Percentiles rank a stretch among this genome's conserved stretches.
phyloP scores from a whole-genome alignment of 2,888 invertebrate species.

The Pimpla rufipes region DNA sequence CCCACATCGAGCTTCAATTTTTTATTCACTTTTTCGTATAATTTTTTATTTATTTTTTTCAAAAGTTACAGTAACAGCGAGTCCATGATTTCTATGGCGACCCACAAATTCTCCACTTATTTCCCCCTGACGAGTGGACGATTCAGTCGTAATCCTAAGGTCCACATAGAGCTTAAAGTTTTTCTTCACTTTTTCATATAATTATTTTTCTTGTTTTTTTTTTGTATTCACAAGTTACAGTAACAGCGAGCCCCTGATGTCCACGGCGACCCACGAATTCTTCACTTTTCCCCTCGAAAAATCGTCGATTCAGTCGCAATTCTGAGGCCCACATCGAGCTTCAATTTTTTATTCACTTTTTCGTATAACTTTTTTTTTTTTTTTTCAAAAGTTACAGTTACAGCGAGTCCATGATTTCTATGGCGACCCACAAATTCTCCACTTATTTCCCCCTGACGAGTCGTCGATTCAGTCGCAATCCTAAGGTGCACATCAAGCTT shows the following conservation, averaged over 20 bases:
- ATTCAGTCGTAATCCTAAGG: background rate
- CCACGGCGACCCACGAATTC: background rate
- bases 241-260: conserved; percentile 2
- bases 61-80: conserved; percentile 9
- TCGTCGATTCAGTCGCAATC: background rate
- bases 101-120: background rate
- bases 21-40: conserved; percentile 45
- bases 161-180: background rate
- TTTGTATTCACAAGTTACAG: too few species aligned
- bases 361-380: conserved; percentile 54
- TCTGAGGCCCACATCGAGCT: background rate
- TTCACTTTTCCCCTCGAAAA: background rate
- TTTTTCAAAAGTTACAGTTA: conserved; percentile 11
- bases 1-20: background rate
- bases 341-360: conserved; percentile 36
- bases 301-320: background rate
- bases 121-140: background rate
- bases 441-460: background rate
- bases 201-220: conserved; percentile 39
- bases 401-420: background rate
- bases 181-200: conserved; percentile 43
- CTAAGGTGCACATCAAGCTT: background rate
- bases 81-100: background rate
- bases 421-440: background rate
- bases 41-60: conserved; percentile 38